Evolutionary conservation across 1,140 invertebrate species (phyloP).

Genomic region (Trachymyrmex cornetzi): DNA sequence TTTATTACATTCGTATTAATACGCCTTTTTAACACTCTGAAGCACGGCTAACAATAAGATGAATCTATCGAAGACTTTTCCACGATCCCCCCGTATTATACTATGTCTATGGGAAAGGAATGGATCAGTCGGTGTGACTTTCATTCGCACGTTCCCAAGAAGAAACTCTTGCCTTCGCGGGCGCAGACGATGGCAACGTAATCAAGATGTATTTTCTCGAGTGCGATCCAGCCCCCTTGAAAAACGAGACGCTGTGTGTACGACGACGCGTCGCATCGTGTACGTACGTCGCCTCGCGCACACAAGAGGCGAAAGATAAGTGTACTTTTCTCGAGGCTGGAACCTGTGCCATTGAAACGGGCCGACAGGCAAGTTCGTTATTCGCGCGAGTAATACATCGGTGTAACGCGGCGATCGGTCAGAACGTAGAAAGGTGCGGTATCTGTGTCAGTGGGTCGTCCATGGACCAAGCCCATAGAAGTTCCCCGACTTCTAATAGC

Average conservation of each 20-base stretch:
- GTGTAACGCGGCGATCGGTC: slow-evolving; percentile 28
- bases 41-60: not conserved
- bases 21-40: slow-evolving; percentile 52
- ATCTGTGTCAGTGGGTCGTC: slow-evolving; percentile 84
- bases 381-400: slow-evolving; percentile 40
- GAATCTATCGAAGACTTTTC: slow-evolving; percentile 62
- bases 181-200: slow-evolving; percentile 22
- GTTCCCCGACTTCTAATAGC: slow-evolving; percentile 79
- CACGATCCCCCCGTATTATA: slow-evolving; percentile 55
- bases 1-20: not conserved
- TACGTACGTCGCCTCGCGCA: not conserved
- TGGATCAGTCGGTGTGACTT: slow-evolving; percentile 74
- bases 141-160: slow-evolving; percentile 74
- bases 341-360: slow-evolving; percentile 47
- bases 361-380: slow-evolving; percentile 35
- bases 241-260: slow-evolving; percentile 21
- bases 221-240: slow-evolving; percentile 33
- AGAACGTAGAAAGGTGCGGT: slow-evolving; percentile 82
- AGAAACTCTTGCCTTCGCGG: slow-evolving; percentile 72
- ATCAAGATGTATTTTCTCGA: slow-evolving; percentile 65
- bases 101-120: slow-evolving; percentile 78
- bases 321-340: slow-evolving; percentile 27
- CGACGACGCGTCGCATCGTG: no score
- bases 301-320: not conserved
- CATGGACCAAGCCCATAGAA: slow-evolving; percentile 84